A percentile compares a stretch with the other conserved stretches of the same genome.
phyloP scores from a whole-genome alignment of 2,888 invertebrate genomes.

The Aelia acuminata region DNA sequence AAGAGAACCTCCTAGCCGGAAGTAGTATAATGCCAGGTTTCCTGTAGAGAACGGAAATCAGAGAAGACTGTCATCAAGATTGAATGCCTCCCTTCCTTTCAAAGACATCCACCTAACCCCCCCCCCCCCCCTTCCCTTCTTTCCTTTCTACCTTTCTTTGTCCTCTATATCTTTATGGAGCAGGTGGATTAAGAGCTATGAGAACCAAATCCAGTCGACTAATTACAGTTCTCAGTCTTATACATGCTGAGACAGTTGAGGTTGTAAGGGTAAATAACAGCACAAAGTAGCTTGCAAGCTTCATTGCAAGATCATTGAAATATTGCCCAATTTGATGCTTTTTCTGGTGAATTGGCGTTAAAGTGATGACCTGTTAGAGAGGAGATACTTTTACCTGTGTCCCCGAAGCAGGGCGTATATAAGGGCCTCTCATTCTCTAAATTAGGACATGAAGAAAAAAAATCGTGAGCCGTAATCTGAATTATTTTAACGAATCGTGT shows the following conservation, averaged over 20 bases:
- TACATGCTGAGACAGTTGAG: not conserved
- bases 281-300: not conserved
- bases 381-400: too few species aligned
- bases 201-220: not conserved
- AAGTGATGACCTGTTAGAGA: too few species aligned
- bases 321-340: too few species aligned
- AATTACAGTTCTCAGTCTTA: not conserved
- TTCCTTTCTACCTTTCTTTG: too few species aligned
- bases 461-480: too few species aligned
- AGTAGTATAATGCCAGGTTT: conserved; percentile 25
- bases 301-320: too few species aligned
- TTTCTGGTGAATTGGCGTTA: too few species aligned
- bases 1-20: not conserved
- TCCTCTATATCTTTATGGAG: not conserved
- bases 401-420: too few species aligned
- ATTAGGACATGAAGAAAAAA: too few species aligned
- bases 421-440: too few species aligned
- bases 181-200: conserved; percentile 3
- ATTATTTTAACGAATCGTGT: too few species aligned
- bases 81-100: conserved; percentile 15
- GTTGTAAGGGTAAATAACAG: not conserved
- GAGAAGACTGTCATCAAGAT: conserved; percentile 40
- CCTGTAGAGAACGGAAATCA: conserved; percentile 33
- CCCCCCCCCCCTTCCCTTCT: not conserved
- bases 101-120: not conserved